Evolutionary conservation across 2,888 invertebrate genomes (phyloP), one percentile per base, ranked within the genome.

Genomic region (Melolontha melolontha): DNA sequence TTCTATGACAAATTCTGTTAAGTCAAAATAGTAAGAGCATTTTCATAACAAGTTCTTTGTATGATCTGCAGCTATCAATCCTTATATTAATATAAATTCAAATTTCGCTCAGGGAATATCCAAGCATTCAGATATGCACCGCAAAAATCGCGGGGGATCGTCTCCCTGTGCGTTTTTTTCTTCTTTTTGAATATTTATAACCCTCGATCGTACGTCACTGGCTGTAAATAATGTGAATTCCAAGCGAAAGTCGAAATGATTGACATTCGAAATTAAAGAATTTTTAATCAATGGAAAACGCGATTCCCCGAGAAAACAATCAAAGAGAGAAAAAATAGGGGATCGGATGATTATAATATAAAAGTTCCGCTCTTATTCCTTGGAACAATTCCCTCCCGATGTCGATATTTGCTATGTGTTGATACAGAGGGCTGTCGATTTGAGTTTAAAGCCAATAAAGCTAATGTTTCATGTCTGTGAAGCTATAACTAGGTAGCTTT

Each of bases 191-290:
- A 44, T 44, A 59, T 42, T 59, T 59, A 59, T 59, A 54, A 54
- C 27, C 27, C 40, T 40, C 27, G 11, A 7, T 14, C 16, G 47
- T 47, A 17, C 17, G 29, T 39, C 39, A 17, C 59, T 42, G 34
- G n/a, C 47, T 11, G 5, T 17, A n/a, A 62, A 42, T 47, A 62
- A 62, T 62, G 39, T 29, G 59, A 47, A 62, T 62, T 47, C 59
- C 47, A 42, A 16, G 14, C 29, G 17, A 65, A 70, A 74, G 73
- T 74, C 72, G 67, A 70, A 71, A 72, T 77, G 79, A 79, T 76
- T 79, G 79, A 79, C 78, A 72, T 78, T 75, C 69, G 73, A 77
- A 79, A 78, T 79, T 78, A 76, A 79, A 78, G 77, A 78, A 79
- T 79, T 79, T 62, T 79, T 78, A 79, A 79, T 79, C 77, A 76